These are phyloP conservation scores for Dyspetes luteomarginatus DNA, from an alignment of 2,888 invertebrate species.

Conservation along the genomic window DNA sequence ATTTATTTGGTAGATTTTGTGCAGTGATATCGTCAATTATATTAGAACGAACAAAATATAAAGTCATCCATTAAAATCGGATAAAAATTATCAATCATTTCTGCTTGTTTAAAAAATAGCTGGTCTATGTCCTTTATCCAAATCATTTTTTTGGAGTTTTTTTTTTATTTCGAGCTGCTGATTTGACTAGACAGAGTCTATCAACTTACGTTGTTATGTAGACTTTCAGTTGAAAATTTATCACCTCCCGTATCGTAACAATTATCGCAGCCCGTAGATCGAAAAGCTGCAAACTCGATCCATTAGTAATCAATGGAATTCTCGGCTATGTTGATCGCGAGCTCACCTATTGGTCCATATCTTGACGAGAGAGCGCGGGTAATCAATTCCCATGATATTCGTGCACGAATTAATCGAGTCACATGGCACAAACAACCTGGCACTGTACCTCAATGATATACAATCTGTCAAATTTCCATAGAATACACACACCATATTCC, in stretches of 20 bases:
- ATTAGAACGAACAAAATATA: too few species aligned
- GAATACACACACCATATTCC: neutral
- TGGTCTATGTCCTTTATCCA: neutral
- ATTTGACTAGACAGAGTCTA: neutral
- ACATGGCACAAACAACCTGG: conserved; percentile 3
- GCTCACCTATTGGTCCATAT: conserved; percentile 40
- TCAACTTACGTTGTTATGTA: neutral
- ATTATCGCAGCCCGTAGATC: neutral
- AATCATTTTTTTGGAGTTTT: neutral
- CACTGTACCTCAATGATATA: conserved; percentile 3
- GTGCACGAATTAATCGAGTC: conserved; percentile 50
- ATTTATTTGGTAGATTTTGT: too few species aligned
- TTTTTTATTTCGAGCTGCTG: neutral
- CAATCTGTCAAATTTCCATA: conserved; percentile 21
- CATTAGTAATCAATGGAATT: conserved; percentile 65
- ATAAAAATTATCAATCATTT: neutral
- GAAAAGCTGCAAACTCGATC: conserved; percentile 49
- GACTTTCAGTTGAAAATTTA: neutral
- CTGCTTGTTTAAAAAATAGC: neutral
- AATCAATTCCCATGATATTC: conserved; percentile 37
- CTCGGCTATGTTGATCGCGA: conserved; percentile 9
- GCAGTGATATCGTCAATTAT: too few species aligned
- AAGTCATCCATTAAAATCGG: too few species aligned
- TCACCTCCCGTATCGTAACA: neutral
- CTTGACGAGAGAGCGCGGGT: conserved; percentile 13